These are phyloP conservation scores for Machimus atricapillus DNA, from an alignment of 2,888 invertebrate genomes.

Conservation along the genomic window DNA sequence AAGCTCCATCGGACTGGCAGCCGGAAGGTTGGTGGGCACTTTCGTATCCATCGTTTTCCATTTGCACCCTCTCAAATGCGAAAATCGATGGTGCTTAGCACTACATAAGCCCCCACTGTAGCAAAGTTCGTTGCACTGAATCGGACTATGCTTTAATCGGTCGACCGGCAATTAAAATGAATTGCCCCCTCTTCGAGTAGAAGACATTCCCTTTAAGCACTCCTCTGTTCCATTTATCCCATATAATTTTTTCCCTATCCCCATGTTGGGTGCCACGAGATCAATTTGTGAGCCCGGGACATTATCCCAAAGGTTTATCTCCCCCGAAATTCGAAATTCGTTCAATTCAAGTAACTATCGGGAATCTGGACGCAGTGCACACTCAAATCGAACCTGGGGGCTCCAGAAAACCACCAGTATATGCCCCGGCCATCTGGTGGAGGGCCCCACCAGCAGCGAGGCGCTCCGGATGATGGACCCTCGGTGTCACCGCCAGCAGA, in stretches of 20 bases:
- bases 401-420: neutral
- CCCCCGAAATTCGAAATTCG: neutral
- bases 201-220: neutral
- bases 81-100: neutral
- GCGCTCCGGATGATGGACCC: conserved; percentile 43
- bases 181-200: neutral
- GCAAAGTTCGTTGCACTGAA: neutral
- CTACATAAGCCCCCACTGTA: neutral
- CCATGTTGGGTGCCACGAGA: neutral
- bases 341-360: neutral
- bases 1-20: neutral
- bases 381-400: neutral
- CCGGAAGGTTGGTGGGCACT: neutral
- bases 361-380: conserved; percentile 8
- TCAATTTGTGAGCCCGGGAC: neutral
- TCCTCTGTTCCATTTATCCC: neutral
- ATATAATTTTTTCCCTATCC: neutral
- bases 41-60: neutral
- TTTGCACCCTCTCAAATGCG: neutral
- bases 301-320: neutral
- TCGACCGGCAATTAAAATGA: neutral
- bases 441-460: neutral
- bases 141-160: neutral
- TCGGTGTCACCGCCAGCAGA: conserved; percentile 45
- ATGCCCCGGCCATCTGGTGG: neutral